A percentile compares a stretch with the other conserved stretches of the same genome.
These are phyloP conservation scores for Muntiacus muntjak DNA, from an alignment of 2,113 vertebrate genomes.

Conservation along the genomic window DNA sequence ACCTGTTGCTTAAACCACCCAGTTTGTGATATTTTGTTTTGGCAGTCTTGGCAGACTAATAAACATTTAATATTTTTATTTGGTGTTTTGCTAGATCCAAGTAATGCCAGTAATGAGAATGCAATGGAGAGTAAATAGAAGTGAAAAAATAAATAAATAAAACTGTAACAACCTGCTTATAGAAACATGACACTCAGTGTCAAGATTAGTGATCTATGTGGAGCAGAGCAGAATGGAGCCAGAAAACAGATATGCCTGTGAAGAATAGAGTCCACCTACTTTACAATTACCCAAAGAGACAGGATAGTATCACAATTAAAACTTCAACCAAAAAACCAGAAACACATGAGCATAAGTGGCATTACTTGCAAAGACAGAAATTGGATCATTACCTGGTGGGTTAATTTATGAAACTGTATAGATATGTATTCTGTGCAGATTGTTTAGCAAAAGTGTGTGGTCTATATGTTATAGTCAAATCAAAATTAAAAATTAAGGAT, in stretches of 20 bases:
- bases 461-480: not conserved
- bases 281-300: not conserved
- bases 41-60: not conserved
- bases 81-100: not conserved
- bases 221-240: not conserved
- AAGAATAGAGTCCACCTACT: not conserved
- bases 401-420: not conserved
- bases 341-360: not conserved
- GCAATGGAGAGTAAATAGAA: not conserved
- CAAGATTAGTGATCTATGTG: not conserved
- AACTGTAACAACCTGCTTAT: not conserved
- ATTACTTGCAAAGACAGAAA: not conserved
- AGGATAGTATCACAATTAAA: not conserved
- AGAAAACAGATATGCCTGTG: not conserved
- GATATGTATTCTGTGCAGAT: not conserved
- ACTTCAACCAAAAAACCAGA: not conserved
- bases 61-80: not conserved
- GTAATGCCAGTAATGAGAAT: not conserved
- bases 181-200: not conserved
- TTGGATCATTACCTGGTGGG: not conserved
- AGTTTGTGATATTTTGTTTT: not conserved
- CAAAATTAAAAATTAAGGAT: slow-evolving; percentile 6
- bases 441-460: not conserved
- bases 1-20: not conserved
- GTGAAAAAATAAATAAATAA: slow-evolving; percentile 4